phyloP scores from a whole-genome alignment of 1,140 invertebrate genomes.

The Scaptomyza hsui region DNA sequence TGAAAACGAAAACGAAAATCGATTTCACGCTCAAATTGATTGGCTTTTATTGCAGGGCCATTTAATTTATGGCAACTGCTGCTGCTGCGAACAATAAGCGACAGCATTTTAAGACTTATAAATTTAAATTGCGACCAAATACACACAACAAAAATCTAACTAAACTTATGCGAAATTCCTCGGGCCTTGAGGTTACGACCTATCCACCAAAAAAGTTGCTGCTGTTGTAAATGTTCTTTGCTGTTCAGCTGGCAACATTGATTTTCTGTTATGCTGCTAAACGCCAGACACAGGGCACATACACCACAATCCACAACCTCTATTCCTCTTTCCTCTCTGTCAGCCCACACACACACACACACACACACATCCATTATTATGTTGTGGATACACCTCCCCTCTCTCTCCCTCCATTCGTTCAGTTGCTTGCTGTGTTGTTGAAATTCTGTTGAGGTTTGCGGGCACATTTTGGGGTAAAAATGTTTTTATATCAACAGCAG shows the following conservation, averaged over 20 bases:
- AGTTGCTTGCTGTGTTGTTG: conserved; percentile 21
- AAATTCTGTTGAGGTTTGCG: conserved; percentile 80
- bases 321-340: neutral
- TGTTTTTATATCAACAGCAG: conserved; percentile 58
- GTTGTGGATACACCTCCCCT: conserved; percentile 46
- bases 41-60: conserved; percentile 72
- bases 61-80: conserved; percentile 73
- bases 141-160: conserved; percentile 37
- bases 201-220: conserved; percentile 34
- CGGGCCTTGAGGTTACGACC: conserved; percentile 61
- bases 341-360: conserved; percentile 23
- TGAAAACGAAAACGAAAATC: conserved; percentile 58
- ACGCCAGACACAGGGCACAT: conserved; percentile 57
- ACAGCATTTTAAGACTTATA: conserved; percentile 71
- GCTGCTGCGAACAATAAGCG: conserved; percentile 60
- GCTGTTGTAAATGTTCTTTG: conserved; percentile 33
- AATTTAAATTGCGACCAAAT: conserved; percentile 64
- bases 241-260: conserved; percentile 63
- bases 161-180: conserved; percentile 52
- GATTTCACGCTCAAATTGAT: conserved; percentile 80
- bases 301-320: conserved; percentile 6
- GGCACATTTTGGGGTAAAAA: conserved; percentile 75
- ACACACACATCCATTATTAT: conserved; percentile 60
- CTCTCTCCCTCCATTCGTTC: neutral
- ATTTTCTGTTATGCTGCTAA: conserved; percentile 70